Conservation (phyloP, 2,113 vertebrate species). For the Elachura formosa region DNA sequence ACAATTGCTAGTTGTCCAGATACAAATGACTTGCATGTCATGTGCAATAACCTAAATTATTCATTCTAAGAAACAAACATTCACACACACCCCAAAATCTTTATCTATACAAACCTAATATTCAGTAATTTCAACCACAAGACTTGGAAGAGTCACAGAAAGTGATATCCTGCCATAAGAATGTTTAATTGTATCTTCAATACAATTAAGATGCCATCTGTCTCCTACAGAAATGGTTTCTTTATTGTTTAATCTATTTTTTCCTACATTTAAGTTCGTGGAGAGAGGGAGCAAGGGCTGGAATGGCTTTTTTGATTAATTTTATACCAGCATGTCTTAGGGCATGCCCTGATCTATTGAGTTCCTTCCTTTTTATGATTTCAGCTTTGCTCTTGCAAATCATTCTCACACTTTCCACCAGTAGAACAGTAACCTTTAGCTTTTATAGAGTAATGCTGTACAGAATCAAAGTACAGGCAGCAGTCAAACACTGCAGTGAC, state of each 20-base stretch:
- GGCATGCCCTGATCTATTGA: not conserved
- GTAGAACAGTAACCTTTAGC: slow-evolving; percentile 57
- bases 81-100: not conserved
- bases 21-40: not conserved
- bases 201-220: slow-evolving; percentile 28
- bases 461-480: slow-evolving; percentile 40
- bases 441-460: slow-evolving; percentile 50
- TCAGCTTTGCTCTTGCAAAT: slow-evolving; percentile 29
- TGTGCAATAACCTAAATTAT: not conserved
- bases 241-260: not conserved
- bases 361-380: slow-evolving; percentile 52
- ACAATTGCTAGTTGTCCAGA: not conserved
- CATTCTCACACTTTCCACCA: slow-evolving; percentile 2
- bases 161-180: not conserved
- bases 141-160: not conserved
- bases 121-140: not conserved
- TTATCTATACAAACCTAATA: not conserved
- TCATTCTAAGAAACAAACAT: not conserved
- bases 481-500: slow-evolving; percentile 49
- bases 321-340: slow-evolving; percentile 6
- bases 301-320: slow-evolving; percentile 50
- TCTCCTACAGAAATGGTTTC: not conserved
- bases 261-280: not conserved
- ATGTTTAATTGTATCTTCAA: not conserved
- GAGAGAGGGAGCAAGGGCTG: not conserved